Percentiles rank a stretch among this genome's conserved stretches.
These are phyloP conservation scores for Ophion slaviceki DNA, from an alignment of 2,888 invertebrate genomes.

Conservation along the genomic window DNA sequence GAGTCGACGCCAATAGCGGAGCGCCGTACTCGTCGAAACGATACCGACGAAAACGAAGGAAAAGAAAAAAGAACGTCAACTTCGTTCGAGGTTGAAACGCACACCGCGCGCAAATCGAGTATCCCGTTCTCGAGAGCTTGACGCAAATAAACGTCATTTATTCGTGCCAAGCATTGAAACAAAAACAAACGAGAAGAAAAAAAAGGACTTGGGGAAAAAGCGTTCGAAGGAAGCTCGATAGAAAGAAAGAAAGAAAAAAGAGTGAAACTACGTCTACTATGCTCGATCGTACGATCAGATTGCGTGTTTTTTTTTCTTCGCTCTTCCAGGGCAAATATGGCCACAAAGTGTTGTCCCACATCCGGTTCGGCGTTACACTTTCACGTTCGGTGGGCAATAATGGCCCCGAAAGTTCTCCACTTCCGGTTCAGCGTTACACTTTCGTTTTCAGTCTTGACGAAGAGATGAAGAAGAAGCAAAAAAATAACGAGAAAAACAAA, in stretches of 20 bases:
- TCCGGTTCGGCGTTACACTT: constrained; percentile 41
- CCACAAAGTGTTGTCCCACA: constrained; percentile 49
- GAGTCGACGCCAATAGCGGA: too few relatives aligned
- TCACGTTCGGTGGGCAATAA: constrained; percentile 29
- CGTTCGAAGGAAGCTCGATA: constrained; percentile 30
- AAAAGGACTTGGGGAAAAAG: constrained; percentile 32
- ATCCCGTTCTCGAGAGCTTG: constrained; percentile 44
- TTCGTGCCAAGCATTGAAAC: constrained; percentile 64
- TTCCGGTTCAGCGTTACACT: constrained; percentile 2
- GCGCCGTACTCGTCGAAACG: too few relatives aligned
- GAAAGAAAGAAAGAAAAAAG: constrained; percentile 1
- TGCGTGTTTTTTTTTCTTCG: constrained; percentile 19
- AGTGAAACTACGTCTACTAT: constrained; percentile 20
- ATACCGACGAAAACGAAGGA: constrained; percentile 6
- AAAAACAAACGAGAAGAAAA: constrained; percentile 40
- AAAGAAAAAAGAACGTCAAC: constrained; percentile 10
- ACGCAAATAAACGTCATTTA: constrained; percentile 69
- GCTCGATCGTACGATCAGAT: constrained; percentile 38
- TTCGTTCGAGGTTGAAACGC: not conserved
- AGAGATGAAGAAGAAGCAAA: constrained; percentile 5
- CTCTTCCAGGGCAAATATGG: constrained; percentile 58
- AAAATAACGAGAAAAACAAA: not conserved
- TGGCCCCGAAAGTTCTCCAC: constrained; percentile 28
- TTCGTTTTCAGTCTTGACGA: constrained; percentile 48
- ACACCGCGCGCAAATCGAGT: not conserved